Evolutionary conservation across 2,888 invertebrate genomes (phyloP), one percentile per base, ranked within the genome.

Genomic region (Dynastes hyllus): DNA sequence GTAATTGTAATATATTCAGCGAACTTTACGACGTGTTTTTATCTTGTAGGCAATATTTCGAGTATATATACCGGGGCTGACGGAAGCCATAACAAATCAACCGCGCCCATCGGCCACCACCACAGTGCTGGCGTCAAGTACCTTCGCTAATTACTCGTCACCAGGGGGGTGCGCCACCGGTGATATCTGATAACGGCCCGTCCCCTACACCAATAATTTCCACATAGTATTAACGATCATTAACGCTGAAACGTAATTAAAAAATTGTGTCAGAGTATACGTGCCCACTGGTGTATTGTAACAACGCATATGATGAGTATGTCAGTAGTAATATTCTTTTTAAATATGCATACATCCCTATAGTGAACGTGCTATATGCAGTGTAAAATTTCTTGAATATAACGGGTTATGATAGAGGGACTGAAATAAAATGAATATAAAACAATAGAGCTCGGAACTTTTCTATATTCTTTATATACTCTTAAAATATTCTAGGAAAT

Each of bases 1-100:
- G 82, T 83, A 83, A 83, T 82, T 80, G 83, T 85, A 85, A 85
- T 85, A 81, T 84, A 85, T 84, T 83, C 85, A 84, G 81, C 81
- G 79, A 83, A 83, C 81, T 86, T 86, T 86, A 86, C 85, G 85
- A 85, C 84, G 85, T 86, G 85, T 85, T 85, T 85, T 86, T 86
- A 86, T 86, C 86, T 85, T 78, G 80, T 82, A 84, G 84, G 85
- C 84, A 86, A 85, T 85, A 85, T 85, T 85, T 85, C 82, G 84
- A 85, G 82, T 80, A 37, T 37, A 22, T 22, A 37, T 37, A 80
- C 80, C 80, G 81, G 80, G 45, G 40, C 61, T 83, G 84, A 84
- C 83, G 84, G 84, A 83, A 81, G 81, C 83, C 83, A 84, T 84
- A 83, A 85, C 85, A 85, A 85, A 85, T 85, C 84, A 84, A 82